phyloP scores from a whole-genome alignment of 2,888 invertebrate species.

The Apodemia zela region DNA sequence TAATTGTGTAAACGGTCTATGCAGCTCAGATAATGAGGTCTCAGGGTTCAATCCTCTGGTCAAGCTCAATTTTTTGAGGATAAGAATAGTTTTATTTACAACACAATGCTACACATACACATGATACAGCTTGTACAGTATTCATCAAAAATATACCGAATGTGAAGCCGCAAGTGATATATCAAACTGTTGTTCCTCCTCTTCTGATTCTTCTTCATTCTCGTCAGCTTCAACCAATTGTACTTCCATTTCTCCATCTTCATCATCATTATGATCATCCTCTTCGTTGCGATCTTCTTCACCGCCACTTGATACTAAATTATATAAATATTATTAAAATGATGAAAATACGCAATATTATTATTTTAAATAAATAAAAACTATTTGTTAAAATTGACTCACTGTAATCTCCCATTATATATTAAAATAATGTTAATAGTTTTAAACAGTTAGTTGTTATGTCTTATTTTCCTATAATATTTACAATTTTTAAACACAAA shows the following conservation, averaged over 20 bases:
- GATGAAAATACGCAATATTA: slow-evolving; percentile 15
- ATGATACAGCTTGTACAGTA: background rate
- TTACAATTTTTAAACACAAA: background rate
- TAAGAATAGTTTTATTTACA: too few species aligned
- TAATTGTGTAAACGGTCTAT: too few species aligned
- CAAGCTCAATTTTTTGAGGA: too few species aligned
- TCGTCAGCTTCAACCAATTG: slow-evolving; percentile 26
- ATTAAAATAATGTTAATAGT: background rate
- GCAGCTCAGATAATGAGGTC: too few species aligned
- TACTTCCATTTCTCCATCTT: slow-evolving; percentile 18
- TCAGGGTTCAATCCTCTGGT: too few species aligned
- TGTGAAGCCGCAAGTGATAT: slow-evolving; percentile 63
- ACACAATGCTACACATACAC: too few species aligned
- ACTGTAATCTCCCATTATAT: slow-evolving; percentile 52
- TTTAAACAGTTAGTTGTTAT: background rate
- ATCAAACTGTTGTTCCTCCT: slow-evolving; percentile 54
- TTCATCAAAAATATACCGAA: slow-evolving; percentile 44
- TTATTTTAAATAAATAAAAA: background rate
- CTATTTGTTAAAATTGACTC: slow-evolving; percentile 24
- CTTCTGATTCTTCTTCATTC: slow-evolving; percentile 39
- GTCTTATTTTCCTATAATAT: slow-evolving; percentile 32
- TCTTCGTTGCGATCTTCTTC: slow-evolving; percentile 21
- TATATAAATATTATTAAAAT: slow-evolving; percentile 7
- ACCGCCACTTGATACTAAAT: slow-evolving; percentile 24
- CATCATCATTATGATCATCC: slow-evolving; percentile 16